A percentile compares a stretch with the other conserved stretches of the same genome.
phyloP scores from a whole-genome alignment of 2,113 vertebrate species.

The Willisornis vidua region DNA sequence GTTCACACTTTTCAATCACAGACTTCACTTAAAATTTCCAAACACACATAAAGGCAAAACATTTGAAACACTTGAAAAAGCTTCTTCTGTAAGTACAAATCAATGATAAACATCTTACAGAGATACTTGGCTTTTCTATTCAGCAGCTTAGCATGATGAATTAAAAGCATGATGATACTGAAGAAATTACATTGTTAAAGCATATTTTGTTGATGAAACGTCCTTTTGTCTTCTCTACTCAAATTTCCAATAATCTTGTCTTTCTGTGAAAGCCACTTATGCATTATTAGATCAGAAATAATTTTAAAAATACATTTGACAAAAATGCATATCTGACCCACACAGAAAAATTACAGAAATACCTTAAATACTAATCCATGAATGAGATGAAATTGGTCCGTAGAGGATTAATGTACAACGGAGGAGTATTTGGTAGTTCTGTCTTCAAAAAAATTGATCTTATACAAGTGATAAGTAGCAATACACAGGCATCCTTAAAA shows the following conservation, averaged over 20 bases:
- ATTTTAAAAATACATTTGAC: not conserved
- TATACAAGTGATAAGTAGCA: not conserved
- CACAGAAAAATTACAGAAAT: not conserved
- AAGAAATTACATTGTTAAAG: not conserved
- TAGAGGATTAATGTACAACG: not conserved
- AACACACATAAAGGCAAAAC: not conserved
- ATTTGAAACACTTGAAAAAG: not conserved
- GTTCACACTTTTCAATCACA: not conserved
- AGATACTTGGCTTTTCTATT: not conserved
- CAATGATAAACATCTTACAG: not conserved
- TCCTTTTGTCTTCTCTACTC: not conserved
- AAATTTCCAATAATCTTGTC: not conserved
- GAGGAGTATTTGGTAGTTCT: not conserved
- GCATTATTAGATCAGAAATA: not conserved
- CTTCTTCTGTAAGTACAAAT: not conserved
- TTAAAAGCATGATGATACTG: not conserved
- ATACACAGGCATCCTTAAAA: not conserved
- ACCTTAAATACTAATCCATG: not conserved
- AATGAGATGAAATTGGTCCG: not conserved
- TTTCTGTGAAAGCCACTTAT: not conserved
- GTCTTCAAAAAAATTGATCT: not conserved
- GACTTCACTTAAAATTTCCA: not conserved
- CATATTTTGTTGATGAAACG: not conserved
- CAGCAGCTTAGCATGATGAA: not conserved
- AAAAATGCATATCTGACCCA: not conserved